Evolutionary conservation across 2,888 invertebrate genomes (phyloP), one percentile per base, ranked within the genome.

Genomic region (Romanomermis culicivorax): DNA sequence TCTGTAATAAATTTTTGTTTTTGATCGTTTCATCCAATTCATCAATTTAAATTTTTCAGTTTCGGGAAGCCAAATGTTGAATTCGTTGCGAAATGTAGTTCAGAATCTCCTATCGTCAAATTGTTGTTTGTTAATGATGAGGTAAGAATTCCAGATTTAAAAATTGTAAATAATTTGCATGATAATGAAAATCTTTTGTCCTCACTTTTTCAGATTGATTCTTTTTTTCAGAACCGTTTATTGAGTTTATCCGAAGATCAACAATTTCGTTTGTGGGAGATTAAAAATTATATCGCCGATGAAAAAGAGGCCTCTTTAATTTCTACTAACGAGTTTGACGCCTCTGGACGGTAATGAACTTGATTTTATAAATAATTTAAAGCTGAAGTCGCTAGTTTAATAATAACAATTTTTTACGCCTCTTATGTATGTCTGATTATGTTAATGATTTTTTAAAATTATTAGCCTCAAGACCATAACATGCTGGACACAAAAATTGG

Each of bases 231-330:
- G 76, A 89, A 87, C 47, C 80, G 86, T 29, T 72, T 93, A 58
- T 78, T 93, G 56, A 82, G 85, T 2, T 74, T 89, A 30, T 86
- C 86, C 68, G 85, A 86, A 65, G 86, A 89, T 72, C 89, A 89
- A 75, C 85, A 86, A 52, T 76, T 93, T n/a, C 87, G 88, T 68
- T 72, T 91, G 48, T 93, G 91, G 91, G 88, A 91, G 73, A 82
- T 91, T 58, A 85, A 83, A 69, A 60, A 61, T 51, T 25, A 27
- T n/a, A n/a, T n/a, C 29, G 4, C 14, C 29, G 64, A 60, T 56
- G 64, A 63, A 53, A 64, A 63, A n/a, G 61, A 58, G 36, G 62
- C 65, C 17, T 57, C 62, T 2, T 55, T 70, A 58, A 64, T 65
- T 43, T 64, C 65, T 55, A 64, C 67, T 42, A 62, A 63, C 52